These are phyloP conservation scores for Masticophis lateralis DNA, from an alignment of 2,797 vertebrate genomes.

Conservation along the genomic window DNA sequence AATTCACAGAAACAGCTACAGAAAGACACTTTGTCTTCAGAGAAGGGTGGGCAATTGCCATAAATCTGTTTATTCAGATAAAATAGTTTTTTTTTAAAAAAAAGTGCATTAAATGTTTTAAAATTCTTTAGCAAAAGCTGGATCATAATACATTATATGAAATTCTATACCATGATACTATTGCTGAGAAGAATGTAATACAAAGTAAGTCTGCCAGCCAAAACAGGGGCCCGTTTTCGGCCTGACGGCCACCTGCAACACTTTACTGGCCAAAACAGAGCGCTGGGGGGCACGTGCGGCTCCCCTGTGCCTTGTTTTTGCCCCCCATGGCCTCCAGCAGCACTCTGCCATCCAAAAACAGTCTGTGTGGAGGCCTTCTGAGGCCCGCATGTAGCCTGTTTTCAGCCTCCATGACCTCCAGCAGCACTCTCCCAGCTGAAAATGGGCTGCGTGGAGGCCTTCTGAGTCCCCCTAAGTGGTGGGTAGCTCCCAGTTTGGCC, in stretches of 20 bases:
- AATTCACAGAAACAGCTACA: conserved; percentile 5
- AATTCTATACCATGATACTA: not conserved
- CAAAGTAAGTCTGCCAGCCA: not conserved
- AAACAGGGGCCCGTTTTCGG: too few relatives aligned
- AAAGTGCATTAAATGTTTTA: not conserved
- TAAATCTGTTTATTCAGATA: not conserved
- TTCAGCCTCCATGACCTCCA: too few relatives aligned
- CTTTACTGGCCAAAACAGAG: too few relatives aligned
- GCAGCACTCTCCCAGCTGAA: too few relatives aligned
- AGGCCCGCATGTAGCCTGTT: too few relatives aligned
- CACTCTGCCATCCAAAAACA: too few relatives aligned
- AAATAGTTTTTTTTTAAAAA: not conserved
- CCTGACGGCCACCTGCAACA: too few relatives aligned
- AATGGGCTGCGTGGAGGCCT: rapidly evolving
- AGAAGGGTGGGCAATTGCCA: not conserved
- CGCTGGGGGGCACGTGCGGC: rapidly evolving
- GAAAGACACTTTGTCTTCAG: not conserved
- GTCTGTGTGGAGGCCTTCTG: rapidly evolving
- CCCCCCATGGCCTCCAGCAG: too few relatives aligned
- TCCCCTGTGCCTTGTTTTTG: too few relatives aligned
- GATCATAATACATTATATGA: not conserved
- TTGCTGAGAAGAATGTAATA: not conserved
- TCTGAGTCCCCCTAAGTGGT: too few relatives aligned
- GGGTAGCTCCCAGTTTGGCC: too few relatives aligned
- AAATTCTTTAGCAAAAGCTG: not conserved